Base-by-base conservation (phyloP, 2,888 invertebrate species). In the Acleris holmiana region DNA sequence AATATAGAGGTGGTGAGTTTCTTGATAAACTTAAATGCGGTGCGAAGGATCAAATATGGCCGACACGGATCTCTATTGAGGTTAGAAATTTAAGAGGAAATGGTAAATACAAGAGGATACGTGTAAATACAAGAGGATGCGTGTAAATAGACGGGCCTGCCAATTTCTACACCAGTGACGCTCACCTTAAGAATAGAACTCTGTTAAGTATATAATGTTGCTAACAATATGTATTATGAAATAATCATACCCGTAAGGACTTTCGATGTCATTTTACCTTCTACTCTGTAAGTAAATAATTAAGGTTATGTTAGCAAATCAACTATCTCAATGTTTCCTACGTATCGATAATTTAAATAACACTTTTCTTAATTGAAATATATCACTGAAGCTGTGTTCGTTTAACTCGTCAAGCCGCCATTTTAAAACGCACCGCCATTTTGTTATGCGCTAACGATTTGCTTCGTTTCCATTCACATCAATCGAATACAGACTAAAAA, bases 161-260 rank as follows among this genome's bases (percentile, higher is more conserved):
- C 75, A 77, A 75, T 79, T 74, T 84, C 83, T 84, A 87, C 89
- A 89, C 89, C 89, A 89, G 89, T 85, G 87, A 88, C 88, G 89
- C 90, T 89, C 89, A 90, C 77, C 89, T 86, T 60, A 35, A 10
- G 13, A 4, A 65, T 60, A 65, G 65, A 55, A 60, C 65, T 65
- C 59, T 65, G 60, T 60, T 59, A 29, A 29, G 29, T 29, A 64
- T 59, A 48, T 65, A 65, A 65, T 55, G 50, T 49, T 44, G 54
- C 49, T 62, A 54, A 41, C 46, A 41, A 44, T 44, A 35, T 35
- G 13, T 25, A 67, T 50, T 61, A 67, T 55, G 48, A 54, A 59
- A 49, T 63, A 63, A 55, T 63, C 58, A 18, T 67, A 50, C 49
- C 49, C 41, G 41, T 54, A 64, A 64, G 64, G 17, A 59, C 41